These are phyloP conservation scores for Strix uralensis DNA, from an alignment of 2,113 vertebrate species.

Conservation along the genomic window DNA sequence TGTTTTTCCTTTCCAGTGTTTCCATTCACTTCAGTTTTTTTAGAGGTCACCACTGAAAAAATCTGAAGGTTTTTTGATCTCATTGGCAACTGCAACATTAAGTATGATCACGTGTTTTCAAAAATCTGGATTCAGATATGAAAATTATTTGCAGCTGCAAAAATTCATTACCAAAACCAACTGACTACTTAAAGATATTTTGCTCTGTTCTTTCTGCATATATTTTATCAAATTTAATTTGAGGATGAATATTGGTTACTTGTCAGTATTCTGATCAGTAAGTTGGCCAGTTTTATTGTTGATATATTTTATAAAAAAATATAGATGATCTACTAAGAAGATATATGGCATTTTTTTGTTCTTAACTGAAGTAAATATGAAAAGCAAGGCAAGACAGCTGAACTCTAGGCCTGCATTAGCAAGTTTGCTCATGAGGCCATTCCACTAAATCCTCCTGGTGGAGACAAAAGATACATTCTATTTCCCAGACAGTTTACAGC, in stretches of 20 bases:
- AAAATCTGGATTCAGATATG: neutral
- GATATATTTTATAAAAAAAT: neutral
- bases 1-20: neutral
- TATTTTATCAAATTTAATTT: neutral
- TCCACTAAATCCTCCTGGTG: neutral
- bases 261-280: neutral
- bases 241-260: neutral
- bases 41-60: neutral
- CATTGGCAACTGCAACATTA: neutral
- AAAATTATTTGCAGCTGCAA: constrained; percentile 11
- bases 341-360: neutral
- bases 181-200: neutral
- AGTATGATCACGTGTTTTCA: neutral
- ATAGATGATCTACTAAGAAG: neutral
- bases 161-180: neutral
- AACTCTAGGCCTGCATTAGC: neutral
- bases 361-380: neutral
- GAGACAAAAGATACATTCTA: neutral
- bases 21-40: neutral
- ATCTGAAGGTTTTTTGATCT: neutral
- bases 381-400: neutral
- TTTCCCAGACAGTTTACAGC: neutral
- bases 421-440: neutral
- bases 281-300: neutral
- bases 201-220: neutral